Conservation (phyloP, 2,888 invertebrate genomes). For the Thymelicus sylvestris region DNA sequence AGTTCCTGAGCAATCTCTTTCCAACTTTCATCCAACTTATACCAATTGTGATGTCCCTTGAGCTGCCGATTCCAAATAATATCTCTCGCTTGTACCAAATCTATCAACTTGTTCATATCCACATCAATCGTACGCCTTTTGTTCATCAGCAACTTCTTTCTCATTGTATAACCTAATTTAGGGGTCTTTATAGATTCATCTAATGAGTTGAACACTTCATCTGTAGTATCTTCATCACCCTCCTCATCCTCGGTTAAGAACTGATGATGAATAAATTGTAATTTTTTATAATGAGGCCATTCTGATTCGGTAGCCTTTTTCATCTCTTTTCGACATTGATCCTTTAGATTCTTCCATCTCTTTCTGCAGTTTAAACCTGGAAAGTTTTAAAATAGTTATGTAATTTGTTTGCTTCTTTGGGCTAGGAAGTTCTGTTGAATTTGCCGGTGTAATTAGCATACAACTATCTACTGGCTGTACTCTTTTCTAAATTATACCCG, state of each 20-base stretch:
- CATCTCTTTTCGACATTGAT: constrained; percentile 80
- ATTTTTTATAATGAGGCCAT: constrained; percentile 75
- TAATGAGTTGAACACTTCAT: constrained; percentile 68
- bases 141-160: constrained; percentile 75
- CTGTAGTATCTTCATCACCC: constrained; percentile 68
- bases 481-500: too few species aligned
- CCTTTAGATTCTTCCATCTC: constrained; percentile 80
- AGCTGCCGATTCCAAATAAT: constrained; percentile 78
- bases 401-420: too few species aligned
- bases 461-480: too few species aligned
- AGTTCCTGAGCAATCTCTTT: constrained; percentile 76
- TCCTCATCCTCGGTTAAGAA: constrained; percentile 75
- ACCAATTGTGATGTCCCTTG: constrained; percentile 80
- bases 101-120: constrained; percentile 74
- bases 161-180: constrained; percentile 76
- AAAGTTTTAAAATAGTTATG: constrained; percentile 37
- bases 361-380: constrained; percentile 77
- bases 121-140: constrained; percentile 75
- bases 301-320: constrained; percentile 75
- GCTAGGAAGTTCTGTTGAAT: too few species aligned
- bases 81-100: constrained; percentile 67
- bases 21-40: constrained; percentile 78
- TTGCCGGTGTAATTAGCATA: too few species aligned
- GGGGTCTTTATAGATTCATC: constrained; percentile 76
- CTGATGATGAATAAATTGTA: constrained; percentile 76